Evolutionary conservation across 2,888 invertebrate genomes (phyloP).

Genomic region (Tiliacea aurago): DNA sequence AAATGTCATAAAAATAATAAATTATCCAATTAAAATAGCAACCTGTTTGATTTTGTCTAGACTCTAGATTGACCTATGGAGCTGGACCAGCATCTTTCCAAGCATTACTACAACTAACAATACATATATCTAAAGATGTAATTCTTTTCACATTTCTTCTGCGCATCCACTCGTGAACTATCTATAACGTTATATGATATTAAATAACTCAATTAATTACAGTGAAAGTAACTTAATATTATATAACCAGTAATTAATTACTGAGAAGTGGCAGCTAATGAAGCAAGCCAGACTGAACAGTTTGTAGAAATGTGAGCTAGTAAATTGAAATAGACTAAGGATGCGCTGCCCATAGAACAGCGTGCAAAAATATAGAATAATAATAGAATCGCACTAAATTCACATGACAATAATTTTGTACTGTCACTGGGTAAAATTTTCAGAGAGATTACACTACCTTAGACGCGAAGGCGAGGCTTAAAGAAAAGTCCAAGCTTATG

Average conservation of each 20-base stretch:
- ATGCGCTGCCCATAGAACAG: not conserved
- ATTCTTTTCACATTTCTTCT: slow-evolving; percentile 2
- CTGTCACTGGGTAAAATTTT: too few relatives aligned
- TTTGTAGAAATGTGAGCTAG: not conserved
- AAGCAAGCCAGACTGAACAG: not conserved
- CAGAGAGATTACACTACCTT: not conserved
- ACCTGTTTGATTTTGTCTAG: too few relatives aligned
- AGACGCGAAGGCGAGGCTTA: not conserved
- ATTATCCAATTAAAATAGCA: too few relatives aligned
- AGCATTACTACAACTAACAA: not conserved
- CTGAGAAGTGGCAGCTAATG: slow-evolving; percentile 12
- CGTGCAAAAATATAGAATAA: not conserved
- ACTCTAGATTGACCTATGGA: too few relatives aligned
- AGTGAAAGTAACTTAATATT: slow-evolving; percentile 35
- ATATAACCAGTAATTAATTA: slow-evolving; percentile 22
- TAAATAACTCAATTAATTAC: slow-evolving; percentile 25
- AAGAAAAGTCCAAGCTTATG: slow-evolving; percentile 19
- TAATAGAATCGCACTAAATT: not conserved
- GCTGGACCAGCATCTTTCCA: too few relatives aligned
- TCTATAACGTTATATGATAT: slow-evolving; percentile 29
- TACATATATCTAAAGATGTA: not conserved
- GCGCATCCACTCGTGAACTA: not conserved
- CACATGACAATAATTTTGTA: not conserved
- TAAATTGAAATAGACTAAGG: not conserved
- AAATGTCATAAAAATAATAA: too few relatives aligned